Conservation (phyloP, 2,797 vertebrate species). For the Mastacembelus armatus region DNA sequence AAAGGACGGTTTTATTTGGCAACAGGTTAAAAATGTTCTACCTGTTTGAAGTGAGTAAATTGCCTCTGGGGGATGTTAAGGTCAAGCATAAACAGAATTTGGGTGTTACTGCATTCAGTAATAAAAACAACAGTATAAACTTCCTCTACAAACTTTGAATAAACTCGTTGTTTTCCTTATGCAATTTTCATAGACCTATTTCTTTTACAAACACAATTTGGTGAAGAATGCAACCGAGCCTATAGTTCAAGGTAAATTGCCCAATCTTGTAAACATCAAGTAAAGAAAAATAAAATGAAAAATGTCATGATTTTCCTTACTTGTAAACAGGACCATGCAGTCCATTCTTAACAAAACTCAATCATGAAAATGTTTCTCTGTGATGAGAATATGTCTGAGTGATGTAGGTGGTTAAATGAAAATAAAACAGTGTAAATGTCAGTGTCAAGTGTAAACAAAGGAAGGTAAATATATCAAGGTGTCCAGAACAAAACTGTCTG, state of each 20-base stretch:
- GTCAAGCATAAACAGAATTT: conserved; percentile 4
- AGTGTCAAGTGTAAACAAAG: conserved; percentile 64
- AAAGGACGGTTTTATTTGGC: conserved; percentile 38
- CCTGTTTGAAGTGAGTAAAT: conserved; percentile 23
- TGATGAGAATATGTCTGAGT: conserved; percentile 32
- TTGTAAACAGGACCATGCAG: conserved; percentile 24
- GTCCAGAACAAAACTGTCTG: conserved; percentile 56
- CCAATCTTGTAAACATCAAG: conserved; percentile 23
- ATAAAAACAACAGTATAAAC: conserved; percentile 12
- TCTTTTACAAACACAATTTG: conserved; percentile 8
- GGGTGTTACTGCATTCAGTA: background rate
- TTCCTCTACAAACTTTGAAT: conserved; percentile 12
- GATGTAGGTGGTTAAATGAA: conserved; percentile 44
- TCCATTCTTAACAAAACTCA: conserved; percentile 20
- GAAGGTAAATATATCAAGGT: conserved; percentile 58
- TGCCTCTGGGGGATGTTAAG: conserved; percentile 14
- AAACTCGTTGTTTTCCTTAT: conserved; percentile 24
- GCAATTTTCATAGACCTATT: conserved; percentile 4
- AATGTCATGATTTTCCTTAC: conserved; percentile 18
- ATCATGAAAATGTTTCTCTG: conserved; percentile 30
- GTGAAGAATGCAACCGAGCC: background rate
- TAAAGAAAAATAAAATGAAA: conserved; percentile 16
- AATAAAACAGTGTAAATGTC: conserved; percentile 48
- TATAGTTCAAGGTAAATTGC: conserved; percentile 23
- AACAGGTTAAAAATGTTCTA: conserved; percentile 47